Base-by-base conservation (phyloP, 2,113 vertebrate species). In the Siphamia tubifer region DNA sequence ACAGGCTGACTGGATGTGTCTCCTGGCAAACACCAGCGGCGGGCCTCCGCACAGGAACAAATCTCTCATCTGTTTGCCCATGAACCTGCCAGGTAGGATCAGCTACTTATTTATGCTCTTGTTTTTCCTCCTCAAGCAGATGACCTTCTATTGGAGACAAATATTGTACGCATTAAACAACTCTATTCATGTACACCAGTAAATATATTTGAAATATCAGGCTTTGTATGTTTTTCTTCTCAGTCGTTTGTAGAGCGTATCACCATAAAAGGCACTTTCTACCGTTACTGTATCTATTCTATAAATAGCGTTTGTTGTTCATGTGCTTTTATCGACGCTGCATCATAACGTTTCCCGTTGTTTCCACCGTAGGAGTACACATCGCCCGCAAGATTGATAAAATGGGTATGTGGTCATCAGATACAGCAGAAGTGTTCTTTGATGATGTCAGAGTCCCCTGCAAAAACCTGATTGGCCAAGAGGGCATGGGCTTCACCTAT, bases 401-500 rank as follows among this genome's bases (percentile, higher is more conserved):
- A 78, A 63, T 95, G 12, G 94, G 94, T 1, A 95, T 95, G 95
- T 85, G 91, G 87, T 95, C 94, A 4, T 96, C 92, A 0, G 94
- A 96, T 36, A 94, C 94, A 6, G 93, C 92, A 4, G 85, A 94
- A 60, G 89, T 95, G 57, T 95, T 93, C 85, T 97, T 96, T 23
- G 93, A 96, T 85, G 92, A 96, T 0, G 93, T 96, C 11, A 87
- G 23, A 0, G 90, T 96, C 12, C 94, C 94, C 7, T 93, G 84
- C 64, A 93, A 76, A 57, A 92, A 94, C 72, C 3, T 96, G 67
- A 96, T 94, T 0, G 91, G 93, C 2, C 85, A 96, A 78, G 94
- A 95, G 86, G 94, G 94, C 79, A 92, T 92, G 90, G 91, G 93
- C 54, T 97, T 97, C 84, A 94, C 85, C 0, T 96, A 95, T 34